Conservation (phyloP, 2,113 vertebrate genomes). For the Myrmecobius fasciatus region DNA sequence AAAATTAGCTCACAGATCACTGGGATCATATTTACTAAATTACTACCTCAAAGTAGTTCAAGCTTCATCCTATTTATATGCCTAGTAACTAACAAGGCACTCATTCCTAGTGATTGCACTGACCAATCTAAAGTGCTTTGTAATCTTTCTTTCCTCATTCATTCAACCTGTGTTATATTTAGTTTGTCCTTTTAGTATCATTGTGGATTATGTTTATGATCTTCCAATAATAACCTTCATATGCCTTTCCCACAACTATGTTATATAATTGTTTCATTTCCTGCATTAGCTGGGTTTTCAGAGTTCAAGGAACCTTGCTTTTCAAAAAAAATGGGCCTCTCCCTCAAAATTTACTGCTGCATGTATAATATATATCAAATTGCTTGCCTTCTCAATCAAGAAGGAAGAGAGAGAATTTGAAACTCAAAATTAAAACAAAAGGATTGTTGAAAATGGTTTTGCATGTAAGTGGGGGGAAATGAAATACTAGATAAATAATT, state of each 20-base stretch:
- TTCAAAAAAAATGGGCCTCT: neutral
- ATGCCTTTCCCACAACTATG: neutral
- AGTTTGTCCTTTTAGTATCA: neutral
- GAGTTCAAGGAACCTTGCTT: neutral
- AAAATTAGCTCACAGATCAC: constrained; percentile 26
- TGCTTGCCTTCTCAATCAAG: neutral
- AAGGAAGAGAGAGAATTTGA: neutral
- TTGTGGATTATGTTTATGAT: neutral
- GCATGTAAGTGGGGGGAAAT: neutral
- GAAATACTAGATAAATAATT: neutral
- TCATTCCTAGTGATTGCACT: neutral
- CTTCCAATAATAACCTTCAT: neutral
- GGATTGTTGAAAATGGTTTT: neutral
- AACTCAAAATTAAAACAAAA: neutral
- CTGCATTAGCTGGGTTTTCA: neutral
- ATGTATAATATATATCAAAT: neutral
- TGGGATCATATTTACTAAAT: constrained; percentile 26
- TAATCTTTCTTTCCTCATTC: neutral
- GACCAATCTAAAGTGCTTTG: neutral
- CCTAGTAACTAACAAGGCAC: neutral
- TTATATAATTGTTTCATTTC: neutral
- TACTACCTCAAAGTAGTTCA: constrained; percentile 37
- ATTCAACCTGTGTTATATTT: neutral
- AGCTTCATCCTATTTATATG: neutral
- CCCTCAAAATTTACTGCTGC: neutral